Evolutionary conservation across 2,113 vertebrate genomes (phyloP).

Genomic region (Bos javanicus): DNA sequence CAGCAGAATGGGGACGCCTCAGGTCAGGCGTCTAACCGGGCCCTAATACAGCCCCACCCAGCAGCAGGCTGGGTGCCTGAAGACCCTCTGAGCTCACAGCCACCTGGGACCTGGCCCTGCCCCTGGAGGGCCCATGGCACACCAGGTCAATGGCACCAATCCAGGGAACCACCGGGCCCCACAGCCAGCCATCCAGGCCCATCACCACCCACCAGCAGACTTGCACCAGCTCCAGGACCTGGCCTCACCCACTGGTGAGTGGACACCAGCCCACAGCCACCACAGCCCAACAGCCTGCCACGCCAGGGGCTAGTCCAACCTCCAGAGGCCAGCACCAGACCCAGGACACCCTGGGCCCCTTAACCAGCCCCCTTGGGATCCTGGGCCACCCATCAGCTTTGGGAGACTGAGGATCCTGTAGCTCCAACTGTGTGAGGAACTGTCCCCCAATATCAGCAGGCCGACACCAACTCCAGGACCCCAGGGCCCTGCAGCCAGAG

Average conservation of each 20-base stretch:
- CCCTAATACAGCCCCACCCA: not conserved
- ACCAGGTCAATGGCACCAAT: not conserved
- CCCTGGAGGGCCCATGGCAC: not conserved
- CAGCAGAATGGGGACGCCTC: not conserved
- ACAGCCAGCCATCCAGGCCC: not conserved
- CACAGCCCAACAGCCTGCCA: not conserved
- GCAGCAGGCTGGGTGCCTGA: not conserved
- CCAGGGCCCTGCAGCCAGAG: not conserved
- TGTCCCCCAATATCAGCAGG: not conserved
- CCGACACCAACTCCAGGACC: rapidly evolving
- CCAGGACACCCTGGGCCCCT: not conserved
- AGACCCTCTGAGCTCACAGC: not conserved
- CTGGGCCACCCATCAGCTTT: not conserved
- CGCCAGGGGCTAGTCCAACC: not conserved
- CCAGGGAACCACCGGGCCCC: not conserved
- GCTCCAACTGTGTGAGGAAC: not conserved
- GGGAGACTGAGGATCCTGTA: not conserved
- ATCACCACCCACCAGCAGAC: not conserved
- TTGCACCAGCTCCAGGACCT: not conserved
- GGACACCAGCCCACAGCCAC: not conserved
- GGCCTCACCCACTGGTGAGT: not conserved
- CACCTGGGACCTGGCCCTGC: not conserved
- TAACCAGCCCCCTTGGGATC: not conserved
- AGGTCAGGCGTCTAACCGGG: not conserved
- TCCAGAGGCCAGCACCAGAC: not conserved